Percentiles rank a stretch among this genome's conserved stretches.
These are phyloP conservation scores for Oscheius myriophilus DNA, from an alignment of 2,888 invertebrate genomes.

Conservation along the genomic window DNA sequence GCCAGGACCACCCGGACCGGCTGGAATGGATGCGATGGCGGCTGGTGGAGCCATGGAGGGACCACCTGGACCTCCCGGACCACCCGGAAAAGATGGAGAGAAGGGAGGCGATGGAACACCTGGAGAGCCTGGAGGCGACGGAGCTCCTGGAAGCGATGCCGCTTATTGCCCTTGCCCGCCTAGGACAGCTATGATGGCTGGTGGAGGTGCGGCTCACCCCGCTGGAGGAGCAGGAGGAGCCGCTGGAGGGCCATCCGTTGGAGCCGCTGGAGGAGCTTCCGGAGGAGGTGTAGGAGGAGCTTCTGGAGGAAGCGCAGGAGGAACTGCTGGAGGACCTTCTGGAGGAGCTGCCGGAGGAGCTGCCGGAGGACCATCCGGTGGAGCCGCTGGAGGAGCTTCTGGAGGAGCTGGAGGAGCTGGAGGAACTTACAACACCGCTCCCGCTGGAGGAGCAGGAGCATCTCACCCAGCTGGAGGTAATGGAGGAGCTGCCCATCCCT, in stretches of 20 bases:
- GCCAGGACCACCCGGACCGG: neutral
- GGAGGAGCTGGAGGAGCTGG: neutral
- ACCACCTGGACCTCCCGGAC: slow-evolving; percentile 19
- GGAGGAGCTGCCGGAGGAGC: neutral
- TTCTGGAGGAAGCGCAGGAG: neutral
- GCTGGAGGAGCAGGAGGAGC: neutral
- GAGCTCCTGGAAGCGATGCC: slow-evolving; percentile 20
- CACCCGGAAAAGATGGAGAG: slow-evolving; percentile 17
- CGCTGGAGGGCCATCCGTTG: slow-evolving; percentile 24
- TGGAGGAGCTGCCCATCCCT: too few species aligned
- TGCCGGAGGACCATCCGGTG: slow-evolving; percentile 25
- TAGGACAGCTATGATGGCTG: neutral
- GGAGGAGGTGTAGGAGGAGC: neutral
- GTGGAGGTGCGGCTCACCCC: neutral
- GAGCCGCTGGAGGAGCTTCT: slow-evolving; percentile 5
- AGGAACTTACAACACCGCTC: too few species aligned
- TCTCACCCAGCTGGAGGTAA: too few species aligned
- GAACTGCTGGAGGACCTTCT: neutral
- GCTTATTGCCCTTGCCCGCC: neutral
- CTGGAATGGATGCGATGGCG: slow-evolving; percentile 2
- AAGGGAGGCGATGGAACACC: neutral
- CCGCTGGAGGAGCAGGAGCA: too few species aligned
- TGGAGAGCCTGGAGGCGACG: neutral
- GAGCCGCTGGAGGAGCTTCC: slow-evolving; percentile 4
- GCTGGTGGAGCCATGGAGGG: neutral